Percentiles rank a stretch among this genome's conserved stretches.
phyloP scores from a whole-genome alignment of 2,113 vertebrate species.

The Bombycilla garrulus region DNA sequence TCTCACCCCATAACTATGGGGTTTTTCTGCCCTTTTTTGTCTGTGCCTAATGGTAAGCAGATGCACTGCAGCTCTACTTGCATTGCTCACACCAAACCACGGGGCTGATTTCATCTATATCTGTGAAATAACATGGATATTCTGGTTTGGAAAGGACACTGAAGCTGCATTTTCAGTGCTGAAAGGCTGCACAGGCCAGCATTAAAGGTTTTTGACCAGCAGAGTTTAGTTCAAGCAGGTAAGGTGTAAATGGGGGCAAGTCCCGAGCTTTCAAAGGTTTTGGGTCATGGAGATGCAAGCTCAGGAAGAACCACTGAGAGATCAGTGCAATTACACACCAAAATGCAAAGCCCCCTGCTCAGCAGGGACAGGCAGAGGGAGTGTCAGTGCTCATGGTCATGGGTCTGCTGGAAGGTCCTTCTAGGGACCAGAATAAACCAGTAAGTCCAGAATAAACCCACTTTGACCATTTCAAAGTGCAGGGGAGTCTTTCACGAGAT shows the following conservation, averaged over 20 bases:
- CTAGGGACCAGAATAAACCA: rapidly evolving
- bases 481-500: rapidly evolving
- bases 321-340: not conserved
- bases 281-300: not conserved
- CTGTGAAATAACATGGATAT: rapidly evolving
- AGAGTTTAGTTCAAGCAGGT: not conserved
- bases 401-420: not conserved
- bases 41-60: not conserved
- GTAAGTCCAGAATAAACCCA: not conserved
- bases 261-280: not conserved
- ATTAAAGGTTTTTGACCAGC: not conserved
- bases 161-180: not conserved
- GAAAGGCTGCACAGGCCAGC: not conserved
- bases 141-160: not conserved
- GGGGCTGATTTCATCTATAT: not conserved
- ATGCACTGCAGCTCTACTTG: not conserved
- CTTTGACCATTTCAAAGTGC: not conserved
- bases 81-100: rapidly evolving
- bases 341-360: not conserved
- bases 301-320: not conserved
- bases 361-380: not conserved
- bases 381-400: too few species aligned
- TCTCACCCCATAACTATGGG: not conserved
- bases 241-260: not conserved
- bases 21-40: not conserved